phyloP scores from a whole-genome alignment of 1,140 invertebrate genomes.

The Drosophila sucinea region DNA sequence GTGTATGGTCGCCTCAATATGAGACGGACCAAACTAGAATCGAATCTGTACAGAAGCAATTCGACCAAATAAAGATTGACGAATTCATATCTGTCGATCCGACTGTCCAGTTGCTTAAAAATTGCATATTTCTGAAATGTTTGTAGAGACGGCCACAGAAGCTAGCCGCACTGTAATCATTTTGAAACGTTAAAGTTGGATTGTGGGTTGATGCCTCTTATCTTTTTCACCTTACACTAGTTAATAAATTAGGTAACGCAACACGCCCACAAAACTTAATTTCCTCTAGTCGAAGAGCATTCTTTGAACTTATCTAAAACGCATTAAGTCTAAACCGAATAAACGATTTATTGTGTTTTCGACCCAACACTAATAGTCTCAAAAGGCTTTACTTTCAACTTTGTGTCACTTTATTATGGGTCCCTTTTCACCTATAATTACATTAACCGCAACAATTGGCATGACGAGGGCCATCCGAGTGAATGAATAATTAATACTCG shows the following conservation, averaged over 20 bases:
- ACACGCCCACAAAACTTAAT: slow-evolving; percentile 46
- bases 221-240: slow-evolving; percentile 9
- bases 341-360: slow-evolving; percentile 60
- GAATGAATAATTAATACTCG: slow-evolving; percentile 72
- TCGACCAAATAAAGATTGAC: no score
- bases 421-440: slow-evolving; percentile 62
- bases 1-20: no score
- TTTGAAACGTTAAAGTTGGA: not conserved
- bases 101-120: no score
- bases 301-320: slow-evolving; percentile 61
- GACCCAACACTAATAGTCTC: slow-evolving; percentile 53
- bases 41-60: no score
- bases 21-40: no score
- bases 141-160: not conserved
- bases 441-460: slow-evolving; percentile 65
- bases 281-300: slow-evolving; percentile 18
- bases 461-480: slow-evolving; percentile 42
- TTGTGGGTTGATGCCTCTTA: not conserved
- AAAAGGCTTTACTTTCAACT: slow-evolving; percentile 46
- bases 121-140: not conserved
- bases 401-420: slow-evolving; percentile 51
- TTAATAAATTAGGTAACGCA: slow-evolving; percentile 37
- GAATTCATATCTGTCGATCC: no score
- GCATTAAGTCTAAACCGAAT: slow-evolving; percentile 58
- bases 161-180: not conserved